Evolutionary conservation across 2,113 vertebrate species (phyloP).

Genomic region (Ia io): DNA sequence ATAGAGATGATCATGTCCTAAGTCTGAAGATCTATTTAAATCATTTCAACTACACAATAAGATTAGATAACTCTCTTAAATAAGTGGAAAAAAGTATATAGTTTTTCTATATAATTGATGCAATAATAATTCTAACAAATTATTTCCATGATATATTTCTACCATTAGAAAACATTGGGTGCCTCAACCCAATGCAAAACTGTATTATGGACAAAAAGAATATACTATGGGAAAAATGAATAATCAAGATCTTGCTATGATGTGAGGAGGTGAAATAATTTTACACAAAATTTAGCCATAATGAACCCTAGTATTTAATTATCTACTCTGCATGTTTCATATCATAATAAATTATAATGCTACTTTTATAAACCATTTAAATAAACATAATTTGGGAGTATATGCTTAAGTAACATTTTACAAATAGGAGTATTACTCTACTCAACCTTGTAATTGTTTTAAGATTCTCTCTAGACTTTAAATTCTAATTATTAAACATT

Average conservation of each 20-base stretch:
- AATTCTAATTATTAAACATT: neutral
- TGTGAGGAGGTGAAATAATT: neutral
- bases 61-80: neutral
- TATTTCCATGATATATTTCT: neutral
- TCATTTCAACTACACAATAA: neutral
- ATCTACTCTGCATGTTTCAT: neutral
- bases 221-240: neutral
- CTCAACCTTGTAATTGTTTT: neutral
- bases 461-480: constrained; percentile 2
- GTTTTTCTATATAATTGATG: neutral
- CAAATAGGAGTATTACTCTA: neutral
- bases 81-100: neutral
- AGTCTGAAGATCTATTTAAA: neutral
- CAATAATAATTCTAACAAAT: neutral
- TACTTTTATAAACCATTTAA: neutral
- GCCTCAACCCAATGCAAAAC: neutral
- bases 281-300: neutral
- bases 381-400: neutral
- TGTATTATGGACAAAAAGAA: neutral
- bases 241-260: neutral
- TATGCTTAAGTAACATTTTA: constrained; percentile 10
- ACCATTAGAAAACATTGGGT: neutral
- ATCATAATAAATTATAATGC: neutral
- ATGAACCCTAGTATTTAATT: neutral
- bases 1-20: neutral